phyloP scores from a whole-genome alignment of 2,888 invertebrate genomes.

The Syrista parreyssii region DNA sequence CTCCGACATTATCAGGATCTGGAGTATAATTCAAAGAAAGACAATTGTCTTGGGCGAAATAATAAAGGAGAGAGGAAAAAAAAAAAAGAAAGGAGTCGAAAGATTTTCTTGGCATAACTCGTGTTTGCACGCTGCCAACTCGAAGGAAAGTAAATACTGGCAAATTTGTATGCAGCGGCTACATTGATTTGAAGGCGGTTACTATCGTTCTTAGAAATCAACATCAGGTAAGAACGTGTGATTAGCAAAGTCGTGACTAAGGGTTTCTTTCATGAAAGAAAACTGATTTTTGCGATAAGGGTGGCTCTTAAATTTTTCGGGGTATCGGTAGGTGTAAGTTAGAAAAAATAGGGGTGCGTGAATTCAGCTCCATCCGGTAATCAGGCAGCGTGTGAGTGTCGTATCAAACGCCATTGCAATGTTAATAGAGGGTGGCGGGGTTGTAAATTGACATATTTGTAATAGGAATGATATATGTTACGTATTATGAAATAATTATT shows the following conservation, averaged over 20 bases:
- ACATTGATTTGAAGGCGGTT: background rate
- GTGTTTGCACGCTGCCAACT: background rate
- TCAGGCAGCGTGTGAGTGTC: background rate
- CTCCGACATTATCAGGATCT: background rate
- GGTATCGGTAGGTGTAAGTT: background rate
- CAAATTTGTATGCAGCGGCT: background rate
- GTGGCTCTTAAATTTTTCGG: background rate
- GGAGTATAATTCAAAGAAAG: background rate
- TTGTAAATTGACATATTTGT: too few relatives aligned
- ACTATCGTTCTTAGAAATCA: background rate
- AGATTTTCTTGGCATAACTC: background rate
- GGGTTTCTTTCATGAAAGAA: background rate
- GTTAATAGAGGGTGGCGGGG: too few relatives aligned
- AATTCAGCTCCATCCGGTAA: background rate
- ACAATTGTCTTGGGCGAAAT: background rate
- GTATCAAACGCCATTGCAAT: background rate
- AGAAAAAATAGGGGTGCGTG: background rate
- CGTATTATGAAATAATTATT: too few relatives aligned
- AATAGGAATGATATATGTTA: too few relatives aligned
- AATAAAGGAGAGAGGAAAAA: background rate
- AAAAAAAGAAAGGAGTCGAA: background rate
- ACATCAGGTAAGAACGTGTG: background rate
- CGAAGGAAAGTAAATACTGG: background rate
- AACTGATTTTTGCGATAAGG: background rate
- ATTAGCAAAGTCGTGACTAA: background rate